Evolutionary conservation across 1,140 invertebrate genomes (phyloP), one percentile per base, ranked within the genome.

Genomic region (Antheraea mylitta): DNA sequence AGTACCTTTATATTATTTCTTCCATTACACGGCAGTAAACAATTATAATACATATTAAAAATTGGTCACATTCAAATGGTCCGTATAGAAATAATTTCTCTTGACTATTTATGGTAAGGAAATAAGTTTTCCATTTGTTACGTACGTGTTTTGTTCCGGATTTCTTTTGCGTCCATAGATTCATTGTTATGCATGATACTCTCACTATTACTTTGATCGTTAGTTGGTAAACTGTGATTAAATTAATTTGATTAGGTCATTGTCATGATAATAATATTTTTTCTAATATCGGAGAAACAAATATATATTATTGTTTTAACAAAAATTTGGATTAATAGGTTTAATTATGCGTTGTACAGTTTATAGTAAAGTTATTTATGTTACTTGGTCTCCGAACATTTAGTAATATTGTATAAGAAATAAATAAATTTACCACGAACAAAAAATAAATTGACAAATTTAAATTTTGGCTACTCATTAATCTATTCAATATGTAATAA

Each of bases 121-220:
- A 78, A 73, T 82, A 80, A 79, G 45, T 86, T 73, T 85, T 84
- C 82, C 80, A 81, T 69, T 80, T 67, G 74, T 78, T 81, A 75
- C 76, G 22, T 65, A 48, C 64, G 72, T 70, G 69, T 81, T 71
- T 58, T 9, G 73, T 77, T 64, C 38, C 66, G 59, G 71, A 71
- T 76, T 80, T 71, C 72, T 70, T 76, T 77, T 72, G 62, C 74
- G 45, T 70, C 67, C 45, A 48, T 36, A 63, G 61, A 45, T 63
- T 30, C 60, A 61, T 61, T 61, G 60, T 61, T 61, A 61, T 53
- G 45, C 45, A 16, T 9, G 4, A 1, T 53, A 53, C 16, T 53
- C 45, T 61, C 30, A 61, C 30, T 11, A 61, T 61, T 61, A 61
- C 59, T 61, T n/a, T 61, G 59, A 36, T 61, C 19, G 9, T 61